phyloP scores from a whole-genome alignment of 2,797 vertebrate genomes.

The Hylomyscus alleni region DNA sequence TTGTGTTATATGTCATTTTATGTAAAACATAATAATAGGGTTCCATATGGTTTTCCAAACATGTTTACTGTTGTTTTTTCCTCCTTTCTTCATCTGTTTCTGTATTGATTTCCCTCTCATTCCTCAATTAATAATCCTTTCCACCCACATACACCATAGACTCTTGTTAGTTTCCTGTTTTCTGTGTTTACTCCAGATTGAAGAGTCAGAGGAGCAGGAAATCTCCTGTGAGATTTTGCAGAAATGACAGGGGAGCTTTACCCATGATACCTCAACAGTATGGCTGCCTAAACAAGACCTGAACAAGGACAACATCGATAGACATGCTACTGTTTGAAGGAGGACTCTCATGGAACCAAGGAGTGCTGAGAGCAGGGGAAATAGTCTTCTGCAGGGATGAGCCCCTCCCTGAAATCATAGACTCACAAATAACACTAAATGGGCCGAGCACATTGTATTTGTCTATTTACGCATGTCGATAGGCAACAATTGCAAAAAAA shows the following conservation, averaged over 20 bases:
- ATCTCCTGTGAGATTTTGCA: neutral
- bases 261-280: neutral
- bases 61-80: neutral
- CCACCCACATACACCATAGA: neutral
- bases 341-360: too few species aligned
- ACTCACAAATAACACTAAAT: neutral
- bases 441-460: neutral
- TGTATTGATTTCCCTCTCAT: neutral
- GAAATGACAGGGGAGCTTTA: neutral
- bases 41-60: neutral
- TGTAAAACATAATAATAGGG: neutral
- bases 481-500: neutral
- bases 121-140: neutral
- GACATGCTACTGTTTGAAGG: too few species aligned
- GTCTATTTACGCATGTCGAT: neutral
- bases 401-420: neutral
- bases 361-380: neutral
- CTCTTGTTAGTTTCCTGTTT: neutral
- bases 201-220: neutral
- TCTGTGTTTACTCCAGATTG: neutral
- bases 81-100: neutral
- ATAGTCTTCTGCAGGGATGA: neutral
- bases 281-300: neutral
- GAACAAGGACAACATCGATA: too few species aligned
- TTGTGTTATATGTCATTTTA: neutral